Evolutionary conservation across 2,113 vertebrate species (phyloP).

Genomic region (Kryptolebias marmoratus): DNA sequence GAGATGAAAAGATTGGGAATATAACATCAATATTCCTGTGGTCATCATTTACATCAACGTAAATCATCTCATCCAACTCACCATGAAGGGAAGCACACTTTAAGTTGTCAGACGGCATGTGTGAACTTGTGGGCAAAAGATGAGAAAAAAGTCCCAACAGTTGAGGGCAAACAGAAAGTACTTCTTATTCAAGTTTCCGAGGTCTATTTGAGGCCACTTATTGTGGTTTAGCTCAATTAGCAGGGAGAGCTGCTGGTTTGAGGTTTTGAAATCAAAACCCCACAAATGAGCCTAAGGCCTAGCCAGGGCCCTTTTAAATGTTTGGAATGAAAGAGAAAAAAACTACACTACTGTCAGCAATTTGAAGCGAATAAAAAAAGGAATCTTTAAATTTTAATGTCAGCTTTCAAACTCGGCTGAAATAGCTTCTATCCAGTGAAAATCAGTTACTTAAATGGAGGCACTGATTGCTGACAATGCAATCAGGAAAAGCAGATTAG

Average conservation of each 20-base stretch:
- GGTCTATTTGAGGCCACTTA: slow-evolving; percentile 27
- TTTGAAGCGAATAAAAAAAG: slow-evolving; percentile 33
- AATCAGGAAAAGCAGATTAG: slow-evolving; percentile 68
- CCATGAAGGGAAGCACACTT: neutral
- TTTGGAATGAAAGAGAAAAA: neutral
- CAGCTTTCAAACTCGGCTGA: slow-evolving; percentile 35
- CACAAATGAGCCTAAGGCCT: slow-evolving; percentile 11
- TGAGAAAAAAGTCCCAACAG: neutral
- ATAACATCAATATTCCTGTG: slow-evolving; percentile 28
- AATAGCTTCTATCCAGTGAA: slow-evolving; percentile 41
- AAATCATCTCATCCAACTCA: slow-evolving; percentile 16
- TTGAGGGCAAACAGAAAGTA: slow-evolving; percentile 13
- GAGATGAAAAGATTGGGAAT: slow-evolving; percentile 27
- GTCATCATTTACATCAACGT: slow-evolving; percentile 23
- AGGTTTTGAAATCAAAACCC: slow-evolving; percentile 49
- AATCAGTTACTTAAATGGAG: slow-evolving; percentile 50
- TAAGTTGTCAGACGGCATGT: neutral
- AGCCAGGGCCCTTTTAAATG: slow-evolving; percentile 1
- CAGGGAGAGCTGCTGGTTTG: slow-evolving; percentile 39
- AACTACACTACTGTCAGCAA: slow-evolving; percentile 2
- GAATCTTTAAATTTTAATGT: slow-evolving; percentile 31
- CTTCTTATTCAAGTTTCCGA: slow-evolving; percentile 25
- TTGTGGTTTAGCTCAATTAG: slow-evolving; percentile 56
- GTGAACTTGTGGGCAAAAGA: neutral
- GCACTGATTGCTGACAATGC: slow-evolving; percentile 71